Percentiles rank a stretch among this genome's conserved stretches.
Evolutionary conservation across 2,113 vertebrate genomes (phyloP).

Genomic region (Archilochus colubris): DNA sequence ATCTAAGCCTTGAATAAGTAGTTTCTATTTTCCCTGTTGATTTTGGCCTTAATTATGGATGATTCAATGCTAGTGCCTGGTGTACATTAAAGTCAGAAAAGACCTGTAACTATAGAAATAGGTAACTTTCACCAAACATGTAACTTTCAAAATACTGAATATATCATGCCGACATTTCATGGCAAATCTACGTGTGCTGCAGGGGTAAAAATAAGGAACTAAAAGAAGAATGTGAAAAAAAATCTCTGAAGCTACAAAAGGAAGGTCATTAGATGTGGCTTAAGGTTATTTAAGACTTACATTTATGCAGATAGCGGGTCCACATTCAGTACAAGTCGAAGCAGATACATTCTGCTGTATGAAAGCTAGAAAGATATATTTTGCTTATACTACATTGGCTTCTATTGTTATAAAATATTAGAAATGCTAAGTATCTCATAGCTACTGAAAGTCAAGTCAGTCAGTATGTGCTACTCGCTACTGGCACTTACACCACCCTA

Average conservation of each 20-base stretch:
- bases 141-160: neutral
- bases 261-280: neutral
- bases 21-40: neutral
- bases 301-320: neutral
- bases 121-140: neutral
- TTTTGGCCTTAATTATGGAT: neutral
- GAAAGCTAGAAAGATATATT: neutral
- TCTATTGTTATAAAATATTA: neutral
- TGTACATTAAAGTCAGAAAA: neutral
- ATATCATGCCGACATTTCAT: neutral
- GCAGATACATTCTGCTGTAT: neutral
- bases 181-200: neutral
- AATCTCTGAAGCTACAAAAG: neutral
- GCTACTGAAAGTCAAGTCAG: neutral
- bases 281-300: neutral
- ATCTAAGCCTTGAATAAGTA: neutral
- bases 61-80: neutral
- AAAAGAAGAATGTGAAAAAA: neutral
- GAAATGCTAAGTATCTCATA: neutral
- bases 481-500: neutral
- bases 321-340: neutral
- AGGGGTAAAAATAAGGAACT: neutral
- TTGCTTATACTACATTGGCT: neutral
- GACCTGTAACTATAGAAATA: neutral
- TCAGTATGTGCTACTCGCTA: rapidly evolving